phyloP scores from a whole-genome alignment of 2,888 invertebrate genomes.

The Ectemnius continuus region DNA sequence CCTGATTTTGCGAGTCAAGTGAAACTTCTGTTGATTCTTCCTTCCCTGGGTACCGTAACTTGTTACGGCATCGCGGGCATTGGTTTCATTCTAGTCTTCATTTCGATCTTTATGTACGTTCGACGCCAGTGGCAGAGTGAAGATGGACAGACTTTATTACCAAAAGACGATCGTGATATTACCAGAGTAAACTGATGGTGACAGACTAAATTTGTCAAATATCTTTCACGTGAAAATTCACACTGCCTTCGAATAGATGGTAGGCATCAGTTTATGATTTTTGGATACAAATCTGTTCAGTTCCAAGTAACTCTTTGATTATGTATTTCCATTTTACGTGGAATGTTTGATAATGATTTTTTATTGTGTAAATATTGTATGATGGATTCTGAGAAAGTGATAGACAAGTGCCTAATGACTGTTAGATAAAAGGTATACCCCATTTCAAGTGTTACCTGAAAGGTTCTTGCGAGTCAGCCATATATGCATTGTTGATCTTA shows the following conservation, averaged over 20 bases:
- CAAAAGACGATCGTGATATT: constrained; percentile 44
- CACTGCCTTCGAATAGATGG: not conserved
- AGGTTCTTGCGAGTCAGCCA: no score
- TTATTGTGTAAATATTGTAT: not conserved
- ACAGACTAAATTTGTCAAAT: not conserved
- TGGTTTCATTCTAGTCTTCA: constrained; percentile 74
- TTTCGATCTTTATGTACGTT: constrained; percentile 73
- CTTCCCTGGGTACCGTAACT: constrained; percentile 80
- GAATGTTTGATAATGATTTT: not conserved
- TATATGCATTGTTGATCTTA: no score
- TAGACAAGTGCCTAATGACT: constrained; percentile 3
- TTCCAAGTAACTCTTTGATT: not conserved
- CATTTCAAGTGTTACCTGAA: no score
- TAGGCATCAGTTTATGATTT: not conserved
- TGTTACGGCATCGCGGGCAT: constrained; percentile 80
- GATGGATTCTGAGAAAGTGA: not conserved
- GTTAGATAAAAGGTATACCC: not conserved
- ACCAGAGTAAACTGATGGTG: constrained; percentile 43
- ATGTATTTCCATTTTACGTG: not conserved
- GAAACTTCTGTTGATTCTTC: constrained; percentile 80
- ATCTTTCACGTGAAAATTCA: not conserved
- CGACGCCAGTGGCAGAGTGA: constrained; percentile 70
- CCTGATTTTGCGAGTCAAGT: constrained; percentile 81
- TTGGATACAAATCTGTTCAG: not conserved
- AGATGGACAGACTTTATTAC: constrained; percentile 74